Base-by-base conservation (phyloP, 2,113 vertebrate genomes). In the Mionectes macconnelli region DNA sequence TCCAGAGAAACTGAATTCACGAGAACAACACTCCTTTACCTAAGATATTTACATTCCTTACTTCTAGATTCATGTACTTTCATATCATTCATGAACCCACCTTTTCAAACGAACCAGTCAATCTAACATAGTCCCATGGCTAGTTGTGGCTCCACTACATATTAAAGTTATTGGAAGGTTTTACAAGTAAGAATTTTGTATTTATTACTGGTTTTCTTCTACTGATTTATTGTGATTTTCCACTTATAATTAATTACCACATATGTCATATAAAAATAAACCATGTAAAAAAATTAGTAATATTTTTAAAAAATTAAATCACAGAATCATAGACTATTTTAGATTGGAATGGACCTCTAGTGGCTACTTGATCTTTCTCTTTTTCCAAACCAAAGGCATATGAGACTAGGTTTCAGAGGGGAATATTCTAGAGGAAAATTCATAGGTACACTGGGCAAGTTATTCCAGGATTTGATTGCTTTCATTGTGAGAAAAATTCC, bases 401-500 rank as follows among this genome's bases (percentile, higher is more conserved):
- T 0, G 2, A 69, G 15, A 55, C 8, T 35, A 73, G 7, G 1
- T 33, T 59, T 6, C 13, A 62, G 9, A 76, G 5, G 5, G 1
- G 5, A 59, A 73, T 30, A 2, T 11, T 77, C 24, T 45, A 3
- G 52, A 77, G 44, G 40, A 66, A 84, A 35, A 86, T 44, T 66
- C 21, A n/a, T 20, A 17, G 3, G 17, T 50, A 59, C 23, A 69
- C 56, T 63, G 20, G 22, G 22, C 8, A 53, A 53, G 11, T 47
- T 89, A 12, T n/a, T 84, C n/a, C 14, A 62, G 7, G 52, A 35
- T 70, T 17, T 67, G 33, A 31, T 8, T 28, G 22, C 3, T 62
- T 80, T 28, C 4, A 59, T 66, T 62, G 27, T 31, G 20, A 73
- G 14, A 77, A 91, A 74, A n/a, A 30, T 24, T 73, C 8, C 83